These are phyloP conservation scores for Podarcis cretensis DNA, from an alignment of 2,113 vertebrate genomes.

Conservation along the genomic window DNA sequence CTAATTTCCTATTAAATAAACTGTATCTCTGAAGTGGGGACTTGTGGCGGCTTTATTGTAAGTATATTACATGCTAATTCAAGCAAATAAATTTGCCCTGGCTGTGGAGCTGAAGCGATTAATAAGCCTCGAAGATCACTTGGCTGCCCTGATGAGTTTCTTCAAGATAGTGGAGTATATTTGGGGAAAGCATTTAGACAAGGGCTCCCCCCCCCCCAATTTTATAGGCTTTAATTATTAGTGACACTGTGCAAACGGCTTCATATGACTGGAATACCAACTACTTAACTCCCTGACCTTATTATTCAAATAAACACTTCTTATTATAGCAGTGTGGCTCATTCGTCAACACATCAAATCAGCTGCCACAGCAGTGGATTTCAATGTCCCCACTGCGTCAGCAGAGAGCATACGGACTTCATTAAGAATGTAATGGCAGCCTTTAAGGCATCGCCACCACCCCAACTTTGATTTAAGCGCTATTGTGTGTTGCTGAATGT, in stretches of 20 bases:
- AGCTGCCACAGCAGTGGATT: constrained; percentile 59
- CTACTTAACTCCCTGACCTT: constrained; percentile 85
- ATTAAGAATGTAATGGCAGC: not conserved
- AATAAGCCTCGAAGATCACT: constrained; percentile 85
- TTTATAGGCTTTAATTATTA: constrained; percentile 86
- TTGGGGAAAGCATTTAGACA: constrained; percentile 84
- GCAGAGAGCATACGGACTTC: constrained; percentile 43
- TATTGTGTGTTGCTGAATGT: rapidly evolving
- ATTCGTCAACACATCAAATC: constrained; percentile 60
- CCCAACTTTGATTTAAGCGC: rapidly evolving
- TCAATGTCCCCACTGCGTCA: constrained; percentile 49
- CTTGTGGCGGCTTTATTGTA: constrained; percentile 78
- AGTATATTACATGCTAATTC: constrained; percentile 87
- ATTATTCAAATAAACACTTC: constrained; percentile 83
- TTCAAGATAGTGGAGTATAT: constrained; percentile 82
- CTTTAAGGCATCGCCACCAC: not conserved
- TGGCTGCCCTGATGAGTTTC: constrained; percentile 84
- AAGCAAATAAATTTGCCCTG: constrained; percentile 86
- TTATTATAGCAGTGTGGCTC: constrained; percentile 66
- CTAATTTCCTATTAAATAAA: constrained; percentile 68
- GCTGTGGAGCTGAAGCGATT: constrained; percentile 85
- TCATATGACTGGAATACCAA: constrained; percentile 82
- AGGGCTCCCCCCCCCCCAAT: constrained; percentile 61
- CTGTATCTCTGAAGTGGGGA: constrained; percentile 60
- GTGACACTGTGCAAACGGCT: constrained; percentile 87